These are phyloP conservation scores for Spheniscus humboldti DNA, from an alignment of 2,797 vertebrate genomes.

Conservation along the genomic window DNA sequence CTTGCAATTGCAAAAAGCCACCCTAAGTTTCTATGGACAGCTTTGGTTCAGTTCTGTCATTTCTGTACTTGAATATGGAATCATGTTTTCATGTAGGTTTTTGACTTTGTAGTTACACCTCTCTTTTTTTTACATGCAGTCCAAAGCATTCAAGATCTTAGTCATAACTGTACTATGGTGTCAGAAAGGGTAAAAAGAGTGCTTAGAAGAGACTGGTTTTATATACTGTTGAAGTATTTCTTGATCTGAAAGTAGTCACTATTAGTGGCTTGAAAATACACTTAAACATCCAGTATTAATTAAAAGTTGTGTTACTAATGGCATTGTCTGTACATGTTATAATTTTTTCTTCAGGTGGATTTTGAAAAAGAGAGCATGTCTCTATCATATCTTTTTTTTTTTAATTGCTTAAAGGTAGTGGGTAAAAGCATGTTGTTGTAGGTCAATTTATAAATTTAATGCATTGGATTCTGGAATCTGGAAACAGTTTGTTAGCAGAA, in stretches of 20 bases:
- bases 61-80: background rate
- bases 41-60: background rate
- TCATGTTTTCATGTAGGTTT: background rate
- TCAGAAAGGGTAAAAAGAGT: background rate
- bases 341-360: background rate
- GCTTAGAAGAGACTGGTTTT: background rate
- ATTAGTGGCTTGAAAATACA: background rate
- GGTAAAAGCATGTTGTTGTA: background rate
- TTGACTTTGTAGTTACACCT: background rate
- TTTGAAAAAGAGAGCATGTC: background rate
- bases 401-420: background rate
- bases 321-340: background rate
- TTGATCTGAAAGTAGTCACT: background rate
- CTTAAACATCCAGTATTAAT: background rate
- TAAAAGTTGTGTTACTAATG: background rate
- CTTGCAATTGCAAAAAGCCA: background rate
- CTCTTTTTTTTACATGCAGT: background rate
- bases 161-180: background rate
- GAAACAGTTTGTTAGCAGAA: background rate
- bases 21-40: background rate
- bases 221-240: background rate
- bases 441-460: background rate
- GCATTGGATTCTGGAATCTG: background rate
- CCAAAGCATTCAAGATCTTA: background rate
- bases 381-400: background rate